phyloP scores from a whole-genome alignment of 2,113 vertebrate genomes.

The Pseudopipra pipra region DNA sequence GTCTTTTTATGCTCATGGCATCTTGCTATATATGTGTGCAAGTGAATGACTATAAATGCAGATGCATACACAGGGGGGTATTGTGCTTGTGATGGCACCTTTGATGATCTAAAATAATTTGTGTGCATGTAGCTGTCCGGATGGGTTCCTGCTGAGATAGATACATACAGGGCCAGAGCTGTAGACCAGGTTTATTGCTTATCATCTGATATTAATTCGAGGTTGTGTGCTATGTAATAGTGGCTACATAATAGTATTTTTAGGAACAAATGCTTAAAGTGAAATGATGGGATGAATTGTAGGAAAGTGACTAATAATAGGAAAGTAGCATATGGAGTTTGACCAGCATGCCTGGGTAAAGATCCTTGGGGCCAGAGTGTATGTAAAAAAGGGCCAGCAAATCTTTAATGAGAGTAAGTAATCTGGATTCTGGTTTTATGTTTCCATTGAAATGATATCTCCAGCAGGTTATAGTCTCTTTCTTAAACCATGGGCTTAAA shows the following conservation, averaged over 20 bases:
- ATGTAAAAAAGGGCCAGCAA: neutral
- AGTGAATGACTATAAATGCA: neutral
- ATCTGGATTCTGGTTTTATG: neutral
- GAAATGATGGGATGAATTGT: neutral
- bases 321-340: neutral
- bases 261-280: neutral
- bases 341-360: conserved; percentile 8
- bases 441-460: neutral
- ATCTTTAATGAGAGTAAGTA: neutral
- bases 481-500: neutral
- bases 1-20: neutral
- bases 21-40: neutral
- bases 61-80: no score
- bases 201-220: neutral
- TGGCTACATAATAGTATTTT: neutral
- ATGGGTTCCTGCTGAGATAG: neutral
- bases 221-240: neutral
- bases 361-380: neutral
- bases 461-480: neutral
- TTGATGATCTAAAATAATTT: neutral
- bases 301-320: neutral
- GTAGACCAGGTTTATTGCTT: neutral
- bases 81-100: neutral
- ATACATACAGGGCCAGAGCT: neutral
- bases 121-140: neutral